A percentile compares a stretch with the other conserved stretches of the same genome.
Conservation (phyloP, 2,113 vertebrate genomes). For the Craseonycteris thonglongyai region DNA sequence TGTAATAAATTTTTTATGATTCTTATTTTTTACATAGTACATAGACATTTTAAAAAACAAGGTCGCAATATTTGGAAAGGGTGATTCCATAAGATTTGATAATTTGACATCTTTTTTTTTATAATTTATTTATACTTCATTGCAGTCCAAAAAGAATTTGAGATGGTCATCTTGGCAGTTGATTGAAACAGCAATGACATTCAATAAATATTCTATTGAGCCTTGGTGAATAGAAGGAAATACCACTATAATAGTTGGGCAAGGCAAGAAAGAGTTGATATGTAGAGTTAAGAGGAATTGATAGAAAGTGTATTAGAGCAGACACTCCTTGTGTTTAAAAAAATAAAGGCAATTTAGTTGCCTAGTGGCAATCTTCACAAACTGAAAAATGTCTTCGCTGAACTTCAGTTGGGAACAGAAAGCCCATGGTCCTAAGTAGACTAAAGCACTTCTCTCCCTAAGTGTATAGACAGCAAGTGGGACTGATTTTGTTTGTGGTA, state of each 20-base stretch:
- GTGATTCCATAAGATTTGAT: background rate
- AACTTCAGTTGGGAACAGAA: background rate
- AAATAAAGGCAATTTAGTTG: background rate
- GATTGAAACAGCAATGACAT: background rate
- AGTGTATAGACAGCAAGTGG: background rate
- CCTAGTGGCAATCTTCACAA: background rate
- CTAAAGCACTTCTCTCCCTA: background rate
- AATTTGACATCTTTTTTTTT: background rate
- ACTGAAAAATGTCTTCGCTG: background rate
- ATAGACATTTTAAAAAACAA: background rate
- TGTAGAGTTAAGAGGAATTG: constrained; percentile 1
- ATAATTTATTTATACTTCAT: background rate
- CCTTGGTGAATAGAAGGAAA: background rate
- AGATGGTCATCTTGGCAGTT: background rate
- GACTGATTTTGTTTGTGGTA: background rate
- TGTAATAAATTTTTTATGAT: background rate
- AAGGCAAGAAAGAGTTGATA: background rate
- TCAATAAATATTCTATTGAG: background rate
- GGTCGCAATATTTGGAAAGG: background rate
- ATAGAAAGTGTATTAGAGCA: background rate
- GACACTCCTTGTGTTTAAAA: background rate
- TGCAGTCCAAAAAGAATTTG: background rate
- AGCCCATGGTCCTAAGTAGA: background rate
- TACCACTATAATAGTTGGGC: background rate
- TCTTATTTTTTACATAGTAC: background rate